Evolutionary conservation across 2,113 vertebrate species (phyloP).

Genomic region (chimpanzee (Pan troglodytes)): DNA sequence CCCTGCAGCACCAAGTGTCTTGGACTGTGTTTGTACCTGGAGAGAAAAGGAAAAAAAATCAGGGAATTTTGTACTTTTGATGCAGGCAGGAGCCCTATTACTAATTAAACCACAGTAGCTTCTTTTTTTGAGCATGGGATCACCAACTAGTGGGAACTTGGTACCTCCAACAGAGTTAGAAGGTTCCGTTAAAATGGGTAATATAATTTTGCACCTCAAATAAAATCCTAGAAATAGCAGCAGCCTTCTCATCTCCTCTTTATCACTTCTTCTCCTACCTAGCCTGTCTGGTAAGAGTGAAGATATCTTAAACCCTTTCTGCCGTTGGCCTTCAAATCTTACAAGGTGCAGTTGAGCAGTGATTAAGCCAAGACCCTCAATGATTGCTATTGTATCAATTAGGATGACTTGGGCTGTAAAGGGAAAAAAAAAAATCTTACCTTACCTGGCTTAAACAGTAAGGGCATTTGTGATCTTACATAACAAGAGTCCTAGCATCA

Average conservation of each 20-base stretch:
- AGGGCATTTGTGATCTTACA: neutral
- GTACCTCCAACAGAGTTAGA: neutral
- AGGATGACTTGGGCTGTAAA: neutral
- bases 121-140: neutral
- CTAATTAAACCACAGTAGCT: slow-evolving; percentile 55
- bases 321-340: neutral
- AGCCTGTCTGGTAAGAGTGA: neutral
- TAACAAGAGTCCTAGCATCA: neutral
- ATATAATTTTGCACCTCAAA: neutral
- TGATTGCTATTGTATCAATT: neutral
- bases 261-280: neutral
- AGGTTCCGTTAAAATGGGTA: slow-evolving; percentile 28
- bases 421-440: neutral
- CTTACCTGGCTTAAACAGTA: neutral
- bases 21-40: neutral
- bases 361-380: neutral
- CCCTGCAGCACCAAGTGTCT: slow-evolving; percentile 18
- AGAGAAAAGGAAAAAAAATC: neutral
- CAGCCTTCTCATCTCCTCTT: neutral
- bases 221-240: neutral
- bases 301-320: neutral
- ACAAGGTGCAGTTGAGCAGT: neutral
- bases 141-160: neutral
- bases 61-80: slow-evolving; percentile 26
- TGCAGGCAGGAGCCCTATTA: neutral